These are phyloP conservation scores for Conchocele bisecta DNA, from an alignment of 2,888 invertebrate genomes.

Conservation along the genomic window DNA sequence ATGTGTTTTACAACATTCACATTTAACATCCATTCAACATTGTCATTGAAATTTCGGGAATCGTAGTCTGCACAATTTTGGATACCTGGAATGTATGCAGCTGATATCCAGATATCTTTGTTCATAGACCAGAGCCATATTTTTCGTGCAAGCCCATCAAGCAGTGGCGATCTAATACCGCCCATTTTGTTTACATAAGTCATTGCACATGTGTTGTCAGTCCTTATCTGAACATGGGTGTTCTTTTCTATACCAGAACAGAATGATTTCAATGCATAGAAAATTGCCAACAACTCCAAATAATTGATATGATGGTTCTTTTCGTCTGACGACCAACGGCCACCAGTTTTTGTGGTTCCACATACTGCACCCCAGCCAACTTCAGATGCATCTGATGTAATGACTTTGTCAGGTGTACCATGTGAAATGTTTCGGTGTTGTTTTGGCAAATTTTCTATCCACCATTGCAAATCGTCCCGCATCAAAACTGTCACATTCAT, in stretches of 20 bases:
- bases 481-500: constrained; percentile 5
- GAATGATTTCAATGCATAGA: constrained; percentile 26
- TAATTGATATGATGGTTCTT: constrained; percentile 24
- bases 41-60: constrained; percentile 33
- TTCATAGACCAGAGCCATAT: constrained; percentile 28
- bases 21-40: constrained; percentile 42
- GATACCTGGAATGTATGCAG: constrained; percentile 24
- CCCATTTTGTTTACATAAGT: constrained; percentile 27
- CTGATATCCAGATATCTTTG: constrained; percentile 39
- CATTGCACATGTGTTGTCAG: constrained; percentile 13
- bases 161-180: constrained; percentile 13
- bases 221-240: constrained; percentile 9
- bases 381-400: constrained; percentile 19
- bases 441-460: constrained; percentile 28
- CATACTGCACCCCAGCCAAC: constrained; percentile 36
- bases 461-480: constrained; percentile 22
- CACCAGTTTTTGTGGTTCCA: constrained; percentile 15
- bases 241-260: neutral
- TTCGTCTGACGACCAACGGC: constrained; percentile 22
- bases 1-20: neutral
- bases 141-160: constrained; percentile 13
- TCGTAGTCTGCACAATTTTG: constrained; percentile 28
- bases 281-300: constrained; percentile 22
- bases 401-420: neutral
- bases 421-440: constrained; percentile 8